Evolutionary conservation across 2,888 invertebrate genomes (phyloP).

Genomic region (Tachina grossa): DNA sequence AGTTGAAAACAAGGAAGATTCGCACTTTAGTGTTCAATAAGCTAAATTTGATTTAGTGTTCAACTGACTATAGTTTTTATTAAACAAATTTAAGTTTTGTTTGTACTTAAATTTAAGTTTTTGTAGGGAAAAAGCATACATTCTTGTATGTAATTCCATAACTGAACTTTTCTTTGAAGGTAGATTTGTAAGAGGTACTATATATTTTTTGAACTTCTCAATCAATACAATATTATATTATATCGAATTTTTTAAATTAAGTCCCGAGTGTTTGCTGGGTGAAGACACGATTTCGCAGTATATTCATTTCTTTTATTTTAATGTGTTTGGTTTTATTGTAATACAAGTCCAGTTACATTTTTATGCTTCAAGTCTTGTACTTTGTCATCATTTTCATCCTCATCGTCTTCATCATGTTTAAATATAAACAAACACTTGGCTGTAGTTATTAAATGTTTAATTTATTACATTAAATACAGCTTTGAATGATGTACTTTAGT

Average conservation of each 20-base stretch:
- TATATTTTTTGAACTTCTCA: background rate
- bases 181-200: background rate
- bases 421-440: background rate
- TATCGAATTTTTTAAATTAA: background rate
- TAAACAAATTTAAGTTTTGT: too few species aligned
- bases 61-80: too few species aligned
- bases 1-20: too few species aligned
- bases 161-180: too few species aligned
- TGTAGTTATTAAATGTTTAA: slow-evolving; percentile 30
- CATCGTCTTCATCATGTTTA: slow-evolving; percentile 24
- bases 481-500: background rate
- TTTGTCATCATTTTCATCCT: slow-evolving; percentile 29
- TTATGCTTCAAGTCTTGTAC: slow-evolving; percentile 6
- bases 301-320: slow-evolving; percentile 31
- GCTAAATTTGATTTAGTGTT: too few species aligned
- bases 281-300: slow-evolving; percentile 9
- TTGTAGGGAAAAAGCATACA: too few species aligned
- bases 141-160: too few species aligned
- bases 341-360: slow-evolving; percentile 24
- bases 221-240: background rate
- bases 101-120: too few species aligned
- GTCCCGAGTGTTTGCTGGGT: background rate
- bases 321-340: background rate
- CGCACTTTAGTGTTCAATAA: too few species aligned
- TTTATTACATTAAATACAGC: slow-evolving; percentile 44